Evolutionary conservation across 2,888 invertebrate species (phyloP).

Genomic region (Silvanus unidentatus): DNA sequence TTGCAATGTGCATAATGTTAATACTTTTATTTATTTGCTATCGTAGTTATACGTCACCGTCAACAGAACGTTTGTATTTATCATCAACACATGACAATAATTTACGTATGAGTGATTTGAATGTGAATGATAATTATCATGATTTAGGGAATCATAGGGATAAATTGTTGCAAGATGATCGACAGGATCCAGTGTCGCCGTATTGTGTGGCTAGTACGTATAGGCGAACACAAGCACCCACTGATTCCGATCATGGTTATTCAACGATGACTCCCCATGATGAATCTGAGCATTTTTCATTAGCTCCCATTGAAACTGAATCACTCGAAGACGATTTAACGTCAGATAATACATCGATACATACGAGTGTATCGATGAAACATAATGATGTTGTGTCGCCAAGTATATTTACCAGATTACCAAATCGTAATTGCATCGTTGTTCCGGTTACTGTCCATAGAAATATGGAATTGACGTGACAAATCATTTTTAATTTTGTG

Average conservation of each 20-base stretch:
- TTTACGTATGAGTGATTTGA: constrained; percentile 68
- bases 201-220: constrained; percentile 81
- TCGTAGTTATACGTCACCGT: constrained; percentile 56
- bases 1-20: constrained; percentile 73
- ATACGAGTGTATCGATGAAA: constrained; percentile 47
- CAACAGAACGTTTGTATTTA: constrained; percentile 48
- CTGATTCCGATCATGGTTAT: constrained; percentile 90
- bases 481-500: too few relatives aligned
- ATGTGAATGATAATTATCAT: constrained; percentile 62
- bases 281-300: constrained; percentile 77
- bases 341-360: constrained; percentile 56
- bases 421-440: constrained; percentile 55
- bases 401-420: constrained; percentile 34
- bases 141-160: constrained; percentile 61
- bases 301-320: constrained; percentile 63
- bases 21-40: constrained; percentile 83
- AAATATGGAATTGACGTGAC: constrained; percentile 71
- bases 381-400: constrained; percentile 29
- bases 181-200: constrained; percentile 72
- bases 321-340: constrained; percentile 51
- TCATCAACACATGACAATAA: constrained; percentile 52
- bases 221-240: constrained; percentile 66
- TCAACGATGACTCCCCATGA: constrained; percentile 91
- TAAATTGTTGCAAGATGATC: constrained; percentile 56
- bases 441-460: constrained; percentile 88